Conservation (phyloP, 2,888 invertebrate genomes). For the Hyalella azteca region DNA sequence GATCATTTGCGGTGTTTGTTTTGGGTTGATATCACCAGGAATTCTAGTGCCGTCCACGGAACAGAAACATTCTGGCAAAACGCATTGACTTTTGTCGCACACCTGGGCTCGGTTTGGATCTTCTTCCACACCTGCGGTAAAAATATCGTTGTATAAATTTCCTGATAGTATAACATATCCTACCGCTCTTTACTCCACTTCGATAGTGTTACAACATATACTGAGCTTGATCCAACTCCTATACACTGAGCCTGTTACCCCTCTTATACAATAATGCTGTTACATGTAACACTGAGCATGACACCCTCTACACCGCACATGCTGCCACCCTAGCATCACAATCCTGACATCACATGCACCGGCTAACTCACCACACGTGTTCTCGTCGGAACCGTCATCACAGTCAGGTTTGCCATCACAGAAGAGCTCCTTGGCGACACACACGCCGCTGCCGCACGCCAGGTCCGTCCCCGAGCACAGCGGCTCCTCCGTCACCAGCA, state of each 20-base stretch:
- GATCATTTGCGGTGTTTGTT: constrained; percentile 62
- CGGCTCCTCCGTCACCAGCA: constrained; percentile 90
- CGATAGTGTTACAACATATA: too few relatives aligned
- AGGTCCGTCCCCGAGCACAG: constrained; percentile 88
- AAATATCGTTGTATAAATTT: too few relatives aligned
- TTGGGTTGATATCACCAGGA: constrained; percentile 61
- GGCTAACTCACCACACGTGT: constrained; percentile 92
- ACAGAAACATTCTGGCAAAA: constrained; percentile 63
- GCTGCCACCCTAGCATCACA: too few relatives aligned
- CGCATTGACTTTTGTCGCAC: constrained; percentile 61
- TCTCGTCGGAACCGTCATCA: constrained; percentile 93
- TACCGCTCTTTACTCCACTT: too few relatives aligned
- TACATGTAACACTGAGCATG: too few relatives aligned
- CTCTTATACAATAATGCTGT: too few relatives aligned
- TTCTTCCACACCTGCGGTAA: constrained; percentile 60
- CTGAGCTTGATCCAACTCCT: too few relatives aligned
- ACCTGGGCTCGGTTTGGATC: constrained; percentile 62
- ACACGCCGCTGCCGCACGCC: constrained; percentile 90
- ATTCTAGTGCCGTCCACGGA: constrained; percentile 62
- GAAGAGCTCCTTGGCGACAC: constrained; percentile 88
- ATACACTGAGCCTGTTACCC: too few relatives aligned
- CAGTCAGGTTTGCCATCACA: constrained; percentile 92
- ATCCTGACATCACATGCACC: too few relatives aligned
- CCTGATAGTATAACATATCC: too few relatives aligned
- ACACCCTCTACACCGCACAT: too few relatives aligned